Evolutionary conservation across 2,797 vertebrate genomes (phyloP).

Genomic region (Cichlasoma orientale): DNA sequence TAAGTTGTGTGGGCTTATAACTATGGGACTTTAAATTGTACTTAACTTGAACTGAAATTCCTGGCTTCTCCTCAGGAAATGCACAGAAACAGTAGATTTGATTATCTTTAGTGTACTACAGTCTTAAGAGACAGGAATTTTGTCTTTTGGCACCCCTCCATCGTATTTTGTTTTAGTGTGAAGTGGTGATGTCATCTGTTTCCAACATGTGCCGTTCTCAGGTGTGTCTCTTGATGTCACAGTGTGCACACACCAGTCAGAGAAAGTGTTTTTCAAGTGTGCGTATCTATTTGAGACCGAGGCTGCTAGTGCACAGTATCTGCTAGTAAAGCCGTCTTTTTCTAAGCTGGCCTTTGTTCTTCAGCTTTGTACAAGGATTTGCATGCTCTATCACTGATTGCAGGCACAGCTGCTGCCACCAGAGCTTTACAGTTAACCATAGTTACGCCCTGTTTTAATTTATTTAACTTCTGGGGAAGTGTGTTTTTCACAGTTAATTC

Average conservation of each 20-base stretch:
- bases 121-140: not conserved
- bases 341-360: conserved; percentile 20
- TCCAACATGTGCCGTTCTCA: conserved; percentile 59
- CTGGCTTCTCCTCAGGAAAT: not conserved
- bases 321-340: conserved; percentile 27
- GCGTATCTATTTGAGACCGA: not conserved
- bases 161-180: conserved; percentile 18
- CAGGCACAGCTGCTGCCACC: not conserved
- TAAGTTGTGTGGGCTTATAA: conserved; percentile 9
- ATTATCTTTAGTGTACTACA: not conserved
- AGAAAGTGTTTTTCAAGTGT: conserved; percentile 23
- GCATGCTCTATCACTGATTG: not conserved
- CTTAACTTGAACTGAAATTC: not conserved
- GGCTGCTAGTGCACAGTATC: conserved; percentile 23
- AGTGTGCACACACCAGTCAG: not conserved
- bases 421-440: conserved; percentile 6
- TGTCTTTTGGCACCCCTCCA: not conserved
- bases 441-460: not conserved
- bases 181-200: conserved; percentile 52
- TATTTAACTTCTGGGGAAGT: not conserved
- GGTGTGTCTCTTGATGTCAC: conserved; percentile 19
- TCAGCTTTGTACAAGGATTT: conserved; percentile 13
- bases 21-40: not conserved
- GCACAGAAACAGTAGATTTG: not conserved
- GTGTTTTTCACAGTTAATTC: not conserved